Evolutionary conservation across 2,113 vertebrate genomes (phyloP), one percentile per base, ranked within the genome.

Genomic region (Verasper variegatus): DNA sequence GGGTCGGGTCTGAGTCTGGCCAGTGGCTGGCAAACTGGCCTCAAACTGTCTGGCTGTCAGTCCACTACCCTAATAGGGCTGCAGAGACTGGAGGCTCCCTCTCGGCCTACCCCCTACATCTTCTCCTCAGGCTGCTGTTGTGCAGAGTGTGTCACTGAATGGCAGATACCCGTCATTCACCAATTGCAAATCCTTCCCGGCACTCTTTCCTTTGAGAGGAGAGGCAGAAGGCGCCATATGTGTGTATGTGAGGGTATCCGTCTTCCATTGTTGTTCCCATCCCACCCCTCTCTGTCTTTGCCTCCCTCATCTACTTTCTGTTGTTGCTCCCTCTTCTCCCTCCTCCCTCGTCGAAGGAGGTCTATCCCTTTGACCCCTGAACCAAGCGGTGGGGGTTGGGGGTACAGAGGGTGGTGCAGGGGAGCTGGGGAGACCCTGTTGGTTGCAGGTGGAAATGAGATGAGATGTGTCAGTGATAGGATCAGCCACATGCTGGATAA

Each of bases 381-480:
- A 52, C 20, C 40, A 73, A 54, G 71, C 24, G 56, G 40, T 52
- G 71, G 68, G 77, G 71, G 49, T 18, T 7, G 49, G 51, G 51
- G 51, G 51, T 14, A 10, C 54, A 14, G 47, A 49, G 47, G 47
- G 15, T 18, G 13, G 13, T 18, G 8, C 12, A n/a, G 59, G 24
- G 62, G 65, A 77, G 51, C 54, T n/a, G 9, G 52, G 3, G 57
- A 64, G 27, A 60, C 57, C 45, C 24, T 12, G 27, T 66, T 90
- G 84, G 88, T 88, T 93, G 86, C 57, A 90, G 94, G 83, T 91
- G 90, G 74, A 88, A 84, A 88, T 74, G 71, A 91, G 82, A 88
- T 77, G 73, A 91, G 82, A 88, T 90, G 86, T 76, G 76, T 87
- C 84, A 57, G 76, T 80, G 91, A 88, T 83, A 89, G 77, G 66